These are phyloP conservation scores for Caenorhabditis brenneri DNA, from an alignment of 1,140 invertebrate genomes.

Conservation along the genomic window DNA sequence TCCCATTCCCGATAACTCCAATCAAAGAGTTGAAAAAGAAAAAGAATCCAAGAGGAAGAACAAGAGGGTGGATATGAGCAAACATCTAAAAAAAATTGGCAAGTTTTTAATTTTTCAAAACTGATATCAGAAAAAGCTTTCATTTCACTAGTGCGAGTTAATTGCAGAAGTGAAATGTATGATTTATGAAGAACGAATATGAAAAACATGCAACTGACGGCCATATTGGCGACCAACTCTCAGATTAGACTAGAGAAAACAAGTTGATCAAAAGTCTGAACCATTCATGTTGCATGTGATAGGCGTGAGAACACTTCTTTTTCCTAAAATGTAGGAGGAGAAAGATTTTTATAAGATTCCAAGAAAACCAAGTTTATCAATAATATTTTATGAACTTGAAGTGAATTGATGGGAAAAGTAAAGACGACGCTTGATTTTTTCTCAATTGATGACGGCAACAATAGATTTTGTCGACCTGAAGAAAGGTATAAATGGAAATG, in stretches of 20 bases:
- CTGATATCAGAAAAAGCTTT: too few species aligned
- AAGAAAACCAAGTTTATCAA: neutral
- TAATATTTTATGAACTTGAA: neutral
- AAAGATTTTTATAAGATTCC: neutral
- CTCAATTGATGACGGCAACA: too few species aligned
- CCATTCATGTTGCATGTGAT: neutral
- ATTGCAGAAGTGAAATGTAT: neutral
- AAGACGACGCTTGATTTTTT: neutral
- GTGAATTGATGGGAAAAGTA: neutral
- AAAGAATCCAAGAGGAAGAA: slow-evolving; percentile 41
- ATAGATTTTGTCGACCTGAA: too few species aligned
- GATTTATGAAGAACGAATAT: neutral
- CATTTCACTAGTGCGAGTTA: neutral
- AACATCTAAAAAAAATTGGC: too few species aligned
- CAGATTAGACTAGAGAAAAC: slow-evolving; percentile 23
- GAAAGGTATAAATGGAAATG: neutral
- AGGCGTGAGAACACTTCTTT: neutral
- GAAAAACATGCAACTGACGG: neutral
- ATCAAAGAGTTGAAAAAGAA: slow-evolving; percentile 12
- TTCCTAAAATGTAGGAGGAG: neutral
- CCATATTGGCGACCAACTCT: neutral
- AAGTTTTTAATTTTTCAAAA: too few species aligned
- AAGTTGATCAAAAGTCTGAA: slow-evolving; percentile 16
- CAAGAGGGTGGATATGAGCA: slow-evolving; percentile 17
- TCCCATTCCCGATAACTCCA: slow-evolving; percentile 24